Base-by-base conservation (phyloP, 2,888 invertebrate species). In the Kuschelorhynchus macadamiae region DNA sequence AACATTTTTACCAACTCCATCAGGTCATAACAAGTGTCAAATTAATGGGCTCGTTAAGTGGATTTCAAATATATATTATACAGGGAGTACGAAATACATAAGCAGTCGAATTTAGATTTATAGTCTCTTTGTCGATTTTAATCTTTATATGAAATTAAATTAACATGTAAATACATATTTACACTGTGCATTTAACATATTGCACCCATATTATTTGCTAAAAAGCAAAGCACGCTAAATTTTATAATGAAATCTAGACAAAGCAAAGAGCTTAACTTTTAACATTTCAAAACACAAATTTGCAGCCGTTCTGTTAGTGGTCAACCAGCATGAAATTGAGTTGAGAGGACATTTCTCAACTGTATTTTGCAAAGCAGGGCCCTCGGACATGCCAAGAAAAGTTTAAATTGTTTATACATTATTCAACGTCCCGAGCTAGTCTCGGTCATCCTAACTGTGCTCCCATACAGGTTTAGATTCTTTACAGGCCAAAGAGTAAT, bases 241-340 rank as follows among this genome's bases (percentile, higher is more conserved):
- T 66, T 53, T 46, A 41, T 66, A 66, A 66, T 47, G 47, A 59
- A 66, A 66, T 66, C 50, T 59, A 59, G 41, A n/a, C 18, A 21
- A 4, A 39, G 53, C 25, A 12, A 66, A 60, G 50, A 52, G 60
- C 50, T 41, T 52, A 60, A 53, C 52, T 60, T 57, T 41, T 42
- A 57, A 49, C n/a, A n/a, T n/a, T 64, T 56, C 61, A 61, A 50
- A 61, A 61, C 49, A 56, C 65, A 52, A 50, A 65, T 56, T 49
- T 20, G 47, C 21, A 50, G 30, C 39, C 53, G 61, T 72, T 73
- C 77, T 77, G 79, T 77, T 79, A 74, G 78, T 77, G 77, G 75
- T 78, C 78, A 80, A 77, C 81, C 81, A 78, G 78, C 81, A 77
- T 81, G 81, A 81, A 81, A 81, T 81, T 80, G 79, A 79, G 78